phyloP scores from a whole-genome alignment of 2,113 vertebrate genomes.

The Lophotis ruficrista region DNA sequence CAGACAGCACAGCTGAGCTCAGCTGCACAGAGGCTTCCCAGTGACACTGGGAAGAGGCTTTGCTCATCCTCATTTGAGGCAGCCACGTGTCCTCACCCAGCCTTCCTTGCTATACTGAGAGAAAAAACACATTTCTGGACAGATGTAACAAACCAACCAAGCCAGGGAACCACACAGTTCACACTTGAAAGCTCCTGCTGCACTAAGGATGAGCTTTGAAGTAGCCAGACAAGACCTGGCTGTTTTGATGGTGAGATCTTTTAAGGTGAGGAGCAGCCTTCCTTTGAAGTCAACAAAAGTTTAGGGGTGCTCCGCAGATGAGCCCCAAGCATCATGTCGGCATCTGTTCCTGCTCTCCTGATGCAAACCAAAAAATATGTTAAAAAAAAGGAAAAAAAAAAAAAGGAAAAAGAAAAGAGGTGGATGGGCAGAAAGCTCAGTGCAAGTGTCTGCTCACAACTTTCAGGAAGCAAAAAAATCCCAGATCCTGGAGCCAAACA shows the following conservation, averaged over 20 bases:
- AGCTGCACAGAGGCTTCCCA: not conserved
- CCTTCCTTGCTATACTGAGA: not conserved
- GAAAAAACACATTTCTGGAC: not conserved
- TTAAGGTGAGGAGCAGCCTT: not conserved
- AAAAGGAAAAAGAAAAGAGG: not conserved
- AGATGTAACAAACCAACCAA: not conserved
- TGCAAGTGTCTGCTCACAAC: not conserved
- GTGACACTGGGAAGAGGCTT: not conserved
- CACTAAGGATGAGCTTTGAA: not conserved
- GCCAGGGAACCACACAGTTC: not conserved
- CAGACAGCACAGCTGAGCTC: not conserved
- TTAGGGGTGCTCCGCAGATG: not conserved
- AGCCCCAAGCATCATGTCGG: not conserved
- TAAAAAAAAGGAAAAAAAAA: too few species aligned
- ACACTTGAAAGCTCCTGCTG: not conserved
- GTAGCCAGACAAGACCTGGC: not conserved
- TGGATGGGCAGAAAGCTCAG: not conserved
- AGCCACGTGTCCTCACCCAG: not conserved
- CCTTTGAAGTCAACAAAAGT: not conserved
- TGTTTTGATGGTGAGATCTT: not conserved
- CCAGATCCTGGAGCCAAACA: not conserved
- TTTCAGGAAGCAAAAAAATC: not conserved
- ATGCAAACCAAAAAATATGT: not conserved
- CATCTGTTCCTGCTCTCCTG: not conserved
- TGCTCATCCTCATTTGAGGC: not conserved